Percentiles rank a stretch among this genome's conserved stretches.
phyloP scores from a whole-genome alignment of 2,888 invertebrate genomes.

The Prosopocoilus inquinatus region DNA sequence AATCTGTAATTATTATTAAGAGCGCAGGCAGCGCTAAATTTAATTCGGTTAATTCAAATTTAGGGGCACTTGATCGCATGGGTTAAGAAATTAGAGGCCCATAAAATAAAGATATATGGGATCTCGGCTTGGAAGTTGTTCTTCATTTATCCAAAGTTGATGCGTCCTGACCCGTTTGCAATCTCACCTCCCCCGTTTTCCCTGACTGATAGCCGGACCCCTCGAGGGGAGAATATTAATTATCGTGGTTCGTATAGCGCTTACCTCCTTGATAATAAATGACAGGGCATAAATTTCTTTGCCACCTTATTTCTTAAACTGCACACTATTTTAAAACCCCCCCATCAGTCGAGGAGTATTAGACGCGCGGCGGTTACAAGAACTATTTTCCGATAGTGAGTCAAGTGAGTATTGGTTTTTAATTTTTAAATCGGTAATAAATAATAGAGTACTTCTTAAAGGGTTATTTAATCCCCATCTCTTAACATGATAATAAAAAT shows the following conservation, averaged over 20 bases:
- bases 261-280: constrained; percentile 33
- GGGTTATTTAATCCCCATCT: no score
- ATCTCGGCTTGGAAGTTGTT: constrained; percentile 31
- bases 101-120: constrained; percentile 33
- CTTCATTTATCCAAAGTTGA: constrained; percentile 31
- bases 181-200: constrained; percentile 11
- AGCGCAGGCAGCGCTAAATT: no score
- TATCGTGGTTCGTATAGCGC: constrained; percentile 31
- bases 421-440: no score
- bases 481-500: no score
- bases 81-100: constrained; percentile 20
- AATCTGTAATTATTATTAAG: no score
- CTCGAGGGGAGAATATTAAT: constrained; percentile 36
- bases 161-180: constrained; percentile 17
- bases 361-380: no score
- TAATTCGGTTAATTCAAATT: no score
- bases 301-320: constrained; percentile 20
- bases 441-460: no score
- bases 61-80: background rate
- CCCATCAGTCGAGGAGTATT: no score
- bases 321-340: no score
- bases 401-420: no score
- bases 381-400: no score
- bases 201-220: constrained; percentile 28
- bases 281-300: constrained; percentile 35